phyloP scores from a whole-genome alignment of 1,140 invertebrate species.

The Galleria mellonella region DNA sequence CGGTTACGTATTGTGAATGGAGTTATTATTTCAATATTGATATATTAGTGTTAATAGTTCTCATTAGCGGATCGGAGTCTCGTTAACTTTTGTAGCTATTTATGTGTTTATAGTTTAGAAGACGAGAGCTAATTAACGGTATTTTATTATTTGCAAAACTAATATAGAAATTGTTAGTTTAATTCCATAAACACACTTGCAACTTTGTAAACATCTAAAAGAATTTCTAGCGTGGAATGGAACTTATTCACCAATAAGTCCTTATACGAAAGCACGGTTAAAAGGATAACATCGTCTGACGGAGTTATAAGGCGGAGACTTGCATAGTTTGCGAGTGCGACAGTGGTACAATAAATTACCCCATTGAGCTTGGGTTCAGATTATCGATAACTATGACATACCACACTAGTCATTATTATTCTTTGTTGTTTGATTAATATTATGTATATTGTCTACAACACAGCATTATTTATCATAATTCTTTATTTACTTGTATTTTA shows the following conservation, averaged over 20 bases:
- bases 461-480: neutral
- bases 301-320: conserved; percentile 35
- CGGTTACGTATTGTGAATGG: too few species aligned
- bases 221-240: conserved; percentile 10
- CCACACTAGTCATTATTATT: conserved; percentile 19
- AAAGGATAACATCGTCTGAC: conserved; percentile 38
- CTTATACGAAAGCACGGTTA: conserved; percentile 21
- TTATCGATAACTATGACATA: conserved; percentile 46
- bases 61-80: too few species aligned
- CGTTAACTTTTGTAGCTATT: too few species aligned
- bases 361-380: conserved; percentile 32
- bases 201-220: too few species aligned
- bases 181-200: too few species aligned
- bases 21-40: too few species aligned
- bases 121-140: too few species aligned
- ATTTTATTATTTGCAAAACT: too few species aligned
- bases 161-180: too few species aligned
- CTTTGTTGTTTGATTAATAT: conserved; percentile 8
- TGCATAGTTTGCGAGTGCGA: conserved; percentile 19
- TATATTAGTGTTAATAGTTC: too few species aligned
- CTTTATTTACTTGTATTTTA: neutral
- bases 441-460: conserved; percentile 1
- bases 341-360: conserved; percentile 46
- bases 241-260: conserved; percentile 16
- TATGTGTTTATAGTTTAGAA: too few species aligned